A percentile compares a stretch with the other conserved stretches of the same genome.
phyloP scores from a whole-genome alignment of 2,888 invertebrate genomes.

The Agrochola lota region DNA sequence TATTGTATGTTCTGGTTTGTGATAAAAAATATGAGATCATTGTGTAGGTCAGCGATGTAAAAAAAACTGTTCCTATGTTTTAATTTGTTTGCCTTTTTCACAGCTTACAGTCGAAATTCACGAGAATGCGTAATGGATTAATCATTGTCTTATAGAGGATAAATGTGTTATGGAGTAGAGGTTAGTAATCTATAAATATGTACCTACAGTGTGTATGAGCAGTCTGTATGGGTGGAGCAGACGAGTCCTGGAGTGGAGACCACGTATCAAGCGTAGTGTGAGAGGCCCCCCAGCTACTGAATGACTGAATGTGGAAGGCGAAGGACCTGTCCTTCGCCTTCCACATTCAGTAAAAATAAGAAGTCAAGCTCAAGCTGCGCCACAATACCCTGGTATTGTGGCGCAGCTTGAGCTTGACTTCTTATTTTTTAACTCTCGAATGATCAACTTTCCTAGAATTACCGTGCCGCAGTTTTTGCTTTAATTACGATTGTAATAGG shows the following conservation, averaged over 20 bases:
- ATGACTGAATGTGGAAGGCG: too few relatives aligned
- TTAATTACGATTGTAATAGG: not conserved
- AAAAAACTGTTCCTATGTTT: too few relatives aligned
- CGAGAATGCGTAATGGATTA: not conserved
- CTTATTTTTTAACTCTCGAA: not conserved
- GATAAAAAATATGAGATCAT: constrained; percentile 21
- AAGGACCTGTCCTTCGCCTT: too few relatives aligned
- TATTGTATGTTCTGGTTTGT: constrained; percentile 30
- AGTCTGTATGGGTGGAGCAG: too few relatives aligned
- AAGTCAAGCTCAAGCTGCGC: too few relatives aligned
- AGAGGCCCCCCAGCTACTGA: too few relatives aligned
- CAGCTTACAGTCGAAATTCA: not conserved
- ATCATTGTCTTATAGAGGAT: too few relatives aligned
- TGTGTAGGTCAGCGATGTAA: not conserved
- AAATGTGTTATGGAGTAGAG: not conserved
- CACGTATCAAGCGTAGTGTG: too few relatives aligned
- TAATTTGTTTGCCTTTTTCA: not conserved
- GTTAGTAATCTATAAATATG: not conserved
- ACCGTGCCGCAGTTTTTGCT: not conserved
- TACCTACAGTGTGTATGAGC: not conserved
- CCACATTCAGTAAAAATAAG: too few relatives aligned
- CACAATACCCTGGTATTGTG: too few relatives aligned
- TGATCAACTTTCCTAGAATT: not conserved
- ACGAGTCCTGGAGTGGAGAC: too few relatives aligned
- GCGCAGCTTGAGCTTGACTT: too few relatives aligned